Evolutionary conservation across 2,888 invertebrate species (phyloP).

Genomic region (Leptinotarsa juncta): DNA sequence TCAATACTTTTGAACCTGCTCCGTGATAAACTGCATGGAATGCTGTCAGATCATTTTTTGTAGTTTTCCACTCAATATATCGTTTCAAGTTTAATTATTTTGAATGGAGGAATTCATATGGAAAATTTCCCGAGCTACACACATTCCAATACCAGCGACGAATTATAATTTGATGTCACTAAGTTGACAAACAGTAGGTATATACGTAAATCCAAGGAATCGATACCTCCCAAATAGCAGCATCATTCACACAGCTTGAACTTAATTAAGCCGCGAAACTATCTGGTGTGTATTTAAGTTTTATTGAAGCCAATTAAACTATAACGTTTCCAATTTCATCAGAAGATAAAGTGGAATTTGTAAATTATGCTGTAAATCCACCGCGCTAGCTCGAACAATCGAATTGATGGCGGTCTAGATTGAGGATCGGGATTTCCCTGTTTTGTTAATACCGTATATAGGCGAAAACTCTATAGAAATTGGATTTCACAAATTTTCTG

Average conservation of each 20-base stretch:
- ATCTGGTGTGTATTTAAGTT: constrained; percentile 59
- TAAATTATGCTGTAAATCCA: constrained; percentile 53
- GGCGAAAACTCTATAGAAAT: background rate
- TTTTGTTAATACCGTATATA: constrained; percentile 3
- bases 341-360: constrained; percentile 57
- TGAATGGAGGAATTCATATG: no score
- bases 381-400: constrained; percentile 34
- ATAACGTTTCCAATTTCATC: constrained; percentile 62
- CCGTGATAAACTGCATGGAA: no score
- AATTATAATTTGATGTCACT: constrained; percentile 6
- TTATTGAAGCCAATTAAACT: constrained; percentile 63
- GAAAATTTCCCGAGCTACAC: background rate
- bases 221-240: constrained; percentile 54
- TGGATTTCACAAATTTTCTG: background rate
- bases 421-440: constrained; percentile 17
- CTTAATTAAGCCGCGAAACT: constrained; percentile 61
- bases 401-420: constrained; percentile 22
- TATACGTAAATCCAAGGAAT: constrained; percentile 51
- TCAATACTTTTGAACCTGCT: no score
- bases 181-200: constrained; percentile 15
- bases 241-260: constrained; percentile 61
- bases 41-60: no score
- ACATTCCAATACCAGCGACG: background rate
- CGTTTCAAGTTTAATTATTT: no score
- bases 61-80: no score